Conservation (phyloP, 2,113 vertebrate species). For the Heloderma charlesbogerti region DNA sequence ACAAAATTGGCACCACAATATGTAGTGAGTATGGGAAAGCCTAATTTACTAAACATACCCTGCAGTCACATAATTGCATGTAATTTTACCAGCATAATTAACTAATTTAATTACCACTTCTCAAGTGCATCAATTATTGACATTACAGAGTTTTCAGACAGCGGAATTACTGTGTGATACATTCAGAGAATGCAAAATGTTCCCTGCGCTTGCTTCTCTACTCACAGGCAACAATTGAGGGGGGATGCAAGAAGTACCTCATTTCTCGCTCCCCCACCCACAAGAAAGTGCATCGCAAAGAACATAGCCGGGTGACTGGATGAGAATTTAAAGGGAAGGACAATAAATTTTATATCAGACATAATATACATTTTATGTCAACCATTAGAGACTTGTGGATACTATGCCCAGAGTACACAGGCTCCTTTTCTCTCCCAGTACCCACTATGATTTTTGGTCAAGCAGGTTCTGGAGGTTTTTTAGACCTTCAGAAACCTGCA, state of each 20-base stretch:
- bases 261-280: not conserved
- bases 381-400: no score
- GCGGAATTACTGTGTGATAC: conserved; percentile 93
- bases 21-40: conserved; percentile 98
- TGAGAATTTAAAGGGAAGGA: conserved; percentile 22
- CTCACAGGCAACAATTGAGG: conserved; percentile 76
- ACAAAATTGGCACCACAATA: conserved; percentile 99
- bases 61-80: conserved; percentile 99
- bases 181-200: conserved; percentile 97
- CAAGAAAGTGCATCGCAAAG: conserved; percentile 35
- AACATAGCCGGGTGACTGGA: conserved; percentile 43
- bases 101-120: conserved; percentile 99
- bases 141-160: conserved; percentile 99
- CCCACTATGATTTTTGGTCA: not conserved
- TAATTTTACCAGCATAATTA: conserved; percentile 99
- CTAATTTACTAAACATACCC: conserved; percentile 99
- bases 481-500: not conserved
- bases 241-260: conserved; percentile 59
- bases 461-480: not conserved
- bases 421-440: not conserved
- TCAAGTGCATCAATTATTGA: conserved; percentile 99
- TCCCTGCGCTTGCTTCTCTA: conserved; percentile 83
- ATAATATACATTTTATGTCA: not conserved
- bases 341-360: not conserved
- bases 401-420: not conserved